These are phyloP conservation scores for Camponotus pennsylvanicus DNA, from an alignment of 1,140 invertebrate genomes.

Conservation along the genomic window DNA sequence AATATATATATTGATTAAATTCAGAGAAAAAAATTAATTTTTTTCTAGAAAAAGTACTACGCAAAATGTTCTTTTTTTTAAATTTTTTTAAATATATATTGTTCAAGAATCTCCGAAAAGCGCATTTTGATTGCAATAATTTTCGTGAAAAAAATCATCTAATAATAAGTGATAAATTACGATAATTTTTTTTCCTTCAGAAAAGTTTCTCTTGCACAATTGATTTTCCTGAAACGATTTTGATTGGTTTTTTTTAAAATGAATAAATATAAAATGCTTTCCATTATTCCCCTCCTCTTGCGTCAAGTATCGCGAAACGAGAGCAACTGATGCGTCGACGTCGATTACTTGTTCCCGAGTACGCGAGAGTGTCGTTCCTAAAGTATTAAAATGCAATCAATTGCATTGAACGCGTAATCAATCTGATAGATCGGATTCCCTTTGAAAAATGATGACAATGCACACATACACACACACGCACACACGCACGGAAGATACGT, in stretches of 20 bases:
- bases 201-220: neutral
- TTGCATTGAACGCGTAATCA: conserved; percentile 41
- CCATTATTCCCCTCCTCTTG: conserved; percentile 1
- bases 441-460: conserved; percentile 37
- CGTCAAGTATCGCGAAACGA: conserved; percentile 19
- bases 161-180: too few species aligned
- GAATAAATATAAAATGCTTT: neutral
- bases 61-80: neutral
- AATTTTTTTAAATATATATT: neutral
- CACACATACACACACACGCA: neutral
- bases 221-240: neutral
- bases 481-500: conserved; percentile 41
- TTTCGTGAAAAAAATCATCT: neutral
- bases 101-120: neutral
- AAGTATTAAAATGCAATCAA: conserved; percentile 55
- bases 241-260: neutral
- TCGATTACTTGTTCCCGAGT: conserved; percentile 53
- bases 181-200: neutral
- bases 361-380: conserved; percentile 36
- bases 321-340: conserved; percentile 33
- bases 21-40: neutral
- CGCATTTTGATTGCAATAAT: neutral
- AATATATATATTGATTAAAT: neutral
- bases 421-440: conserved; percentile 34
- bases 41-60: neutral